Conservation (phyloP, 2,888 invertebrate genomes). For the Drosophila prolongata region DNA sequence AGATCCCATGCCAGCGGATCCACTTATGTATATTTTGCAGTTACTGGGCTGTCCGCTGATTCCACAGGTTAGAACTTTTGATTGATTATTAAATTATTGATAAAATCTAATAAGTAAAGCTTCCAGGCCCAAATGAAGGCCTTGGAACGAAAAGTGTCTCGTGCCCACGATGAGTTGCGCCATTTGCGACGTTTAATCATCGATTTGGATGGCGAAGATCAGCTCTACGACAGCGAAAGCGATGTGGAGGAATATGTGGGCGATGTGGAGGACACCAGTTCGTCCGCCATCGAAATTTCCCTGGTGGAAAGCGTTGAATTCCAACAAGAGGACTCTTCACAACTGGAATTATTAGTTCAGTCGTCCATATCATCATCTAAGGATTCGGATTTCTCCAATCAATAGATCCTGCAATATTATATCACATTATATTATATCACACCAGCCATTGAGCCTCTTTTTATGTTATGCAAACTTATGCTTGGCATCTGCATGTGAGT, state of each 20-base stretch:
- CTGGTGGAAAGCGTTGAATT: not conserved
- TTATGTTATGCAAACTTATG: not conserved
- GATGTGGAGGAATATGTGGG: slow-evolving; percentile 61
- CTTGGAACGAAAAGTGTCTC: slow-evolving; percentile 59
- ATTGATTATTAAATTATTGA: not conserved
- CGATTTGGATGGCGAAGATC: slow-evolving; percentile 46
- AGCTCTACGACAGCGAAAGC: slow-evolving; percentile 56
- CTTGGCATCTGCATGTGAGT: slow-evolving; percentile 23
- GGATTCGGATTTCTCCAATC: not conserved
- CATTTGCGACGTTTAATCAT: slow-evolving; percentile 51
- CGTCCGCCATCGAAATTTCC: not conserved
- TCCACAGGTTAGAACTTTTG: slow-evolving; percentile 40
- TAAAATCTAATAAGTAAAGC: not conserved
- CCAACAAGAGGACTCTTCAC: not conserved
- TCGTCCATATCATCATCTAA: not conserved
- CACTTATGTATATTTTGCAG: slow-evolving; percentile 52
- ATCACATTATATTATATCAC: slow-evolving; percentile 2
- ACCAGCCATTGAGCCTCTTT: not conserved
- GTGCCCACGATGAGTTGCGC: slow-evolving; percentile 61
- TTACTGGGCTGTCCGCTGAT: slow-evolving; percentile 61
- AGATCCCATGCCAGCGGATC: slow-evolving; percentile 54
- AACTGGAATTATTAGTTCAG: not conserved
- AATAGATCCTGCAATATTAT: not conserved
- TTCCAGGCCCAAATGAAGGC: slow-evolving; percentile 56
- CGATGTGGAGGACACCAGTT: slow-evolving; percentile 22